phyloP scores from a whole-genome alignment of 2,888 invertebrate species.

The Euphydryas editha region DNA sequence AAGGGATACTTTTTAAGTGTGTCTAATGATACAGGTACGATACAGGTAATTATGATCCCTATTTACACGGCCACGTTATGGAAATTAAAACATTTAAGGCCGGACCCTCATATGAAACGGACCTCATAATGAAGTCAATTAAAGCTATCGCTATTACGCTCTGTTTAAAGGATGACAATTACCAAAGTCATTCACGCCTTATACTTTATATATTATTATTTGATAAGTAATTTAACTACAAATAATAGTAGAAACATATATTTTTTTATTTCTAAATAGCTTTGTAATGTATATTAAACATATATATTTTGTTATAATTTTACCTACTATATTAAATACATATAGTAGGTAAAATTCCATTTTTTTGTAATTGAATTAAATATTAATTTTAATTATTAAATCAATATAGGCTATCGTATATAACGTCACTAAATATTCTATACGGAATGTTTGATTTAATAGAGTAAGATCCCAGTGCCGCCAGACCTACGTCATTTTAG shows the following conservation, averaged over 20 bases:
- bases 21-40: too few species aligned
- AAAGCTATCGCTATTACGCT: conserved; percentile 28
- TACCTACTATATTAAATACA: too few species aligned
- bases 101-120: conserved; percentile 36
- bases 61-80: not conserved
- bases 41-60: too few species aligned
- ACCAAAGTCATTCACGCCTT: not conserved
- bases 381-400: too few species aligned
- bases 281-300: too few species aligned
- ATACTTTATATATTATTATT: conserved; percentile 2
- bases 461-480: too few species aligned
- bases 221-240: not conserved
- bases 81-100: conserved; percentile 30
- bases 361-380: too few species aligned
- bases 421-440: conserved; percentile 20
- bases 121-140: conserved; percentile 37
- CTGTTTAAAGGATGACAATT: conserved; percentile 23
- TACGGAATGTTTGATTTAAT: conserved; percentile 50
- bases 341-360: too few species aligned
- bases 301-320: not conserved
- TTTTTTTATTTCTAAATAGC: not conserved
- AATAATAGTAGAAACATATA: not conserved
- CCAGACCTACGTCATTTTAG: too few species aligned
- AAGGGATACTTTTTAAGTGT: conserved; percentile 10
- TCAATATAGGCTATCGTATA: too few species aligned